Evolutionary conservation across 2,888 invertebrate species (phyloP), one percentile per base, ranked within the genome.

Genomic region (Omphaloscelis lunosa): DNA sequence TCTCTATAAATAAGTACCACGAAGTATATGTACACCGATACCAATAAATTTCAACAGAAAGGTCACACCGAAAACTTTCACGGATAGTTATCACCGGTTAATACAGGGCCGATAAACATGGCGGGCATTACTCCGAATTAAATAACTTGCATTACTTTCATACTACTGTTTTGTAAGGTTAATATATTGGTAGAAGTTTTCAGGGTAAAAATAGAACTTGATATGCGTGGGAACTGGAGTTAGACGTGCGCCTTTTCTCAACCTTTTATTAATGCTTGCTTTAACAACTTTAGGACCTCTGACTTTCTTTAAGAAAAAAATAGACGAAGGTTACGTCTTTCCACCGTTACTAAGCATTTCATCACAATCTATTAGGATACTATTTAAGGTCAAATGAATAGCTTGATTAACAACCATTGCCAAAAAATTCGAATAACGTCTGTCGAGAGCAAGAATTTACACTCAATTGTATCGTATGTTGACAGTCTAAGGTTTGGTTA

Each of bases 121-220:
- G 88, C 89, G 72, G 77, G 75, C 93, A 92, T 93, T 93, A 93
- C 93, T 92, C 92, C 90, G 87, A 88, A 91, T 93, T 93, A 92
- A 93, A 93, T 92, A 93, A 91, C 90, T 90, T 87, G 88, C 86
- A 83, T 87, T 63, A 86, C 65, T 83, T 77, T 23, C 72, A 72
- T 66, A 48, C 80, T 45, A 69, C 77, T 72, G 77, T 79, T 83
- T 74, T 72, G 74, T 74, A 74, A 58, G 82, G 72, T 27, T n/a
- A 45, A 71, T 72, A 45, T 70, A 85, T 56, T 61, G 51, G 39
- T 70, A 29, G n/a, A 56, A 63, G n/a, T 73, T 82, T 81, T 59
- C 27, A 45, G 23, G 39, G 0, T 68, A 68, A 68, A 81, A 79
- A 65, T 81, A 48, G 39, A 48, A 71, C 56, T 69, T 59, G 41